Evolutionary conservation across 1,140 invertebrate species (phyloP), one percentile per base, ranked within the genome.

Genomic region (Oryctes rhinoceros): DNA sequence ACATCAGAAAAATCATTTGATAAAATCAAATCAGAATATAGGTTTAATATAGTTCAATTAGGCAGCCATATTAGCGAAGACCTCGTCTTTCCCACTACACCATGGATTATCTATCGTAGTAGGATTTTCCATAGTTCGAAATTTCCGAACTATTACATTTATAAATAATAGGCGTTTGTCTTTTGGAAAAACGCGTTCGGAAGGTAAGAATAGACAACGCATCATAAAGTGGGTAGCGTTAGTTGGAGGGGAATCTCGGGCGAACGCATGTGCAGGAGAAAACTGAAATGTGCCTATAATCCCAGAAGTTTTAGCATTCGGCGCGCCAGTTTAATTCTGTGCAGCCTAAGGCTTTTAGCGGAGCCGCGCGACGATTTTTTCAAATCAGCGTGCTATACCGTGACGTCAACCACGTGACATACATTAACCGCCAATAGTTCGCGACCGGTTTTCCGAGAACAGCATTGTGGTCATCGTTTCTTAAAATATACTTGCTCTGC

Each of bases 371-470:
- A 30, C 24, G 24, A 30, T 30, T 30, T 30, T 44, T 44, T 44
- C 3, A 44, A 44, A 44, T 4, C 39, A 71, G 24, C 65, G 65
- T 30, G 65, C 65, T 35, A 35, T 6, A n/a, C 15, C 13, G 35
- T 71, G 65, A 71, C 65, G 65, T 71, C 18, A 71, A 71, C 65
- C 65, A 71, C 65, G 65, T 71, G 65, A 71, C 13, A 71, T 24
- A 71, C 35, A 71, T 71, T 71, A 71, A 71, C 65, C 65, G 35
- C 65, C 65, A 71, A 71, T 71, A 71, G 65, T 35, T 71, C 6
- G 65, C 65, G 65, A 71, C 65, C 35, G 65, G 65, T 71, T 71
- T 71, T 71, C 65, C 65, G 65, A 71, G 65, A 71, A 71, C 65
- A 15, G 65, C 24, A 71, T 71, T 71, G 65, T 71, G 65, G 65